phyloP scores from a whole-genome alignment of 2,797 vertebrate species.

The Hirundo rustica region DNA sequence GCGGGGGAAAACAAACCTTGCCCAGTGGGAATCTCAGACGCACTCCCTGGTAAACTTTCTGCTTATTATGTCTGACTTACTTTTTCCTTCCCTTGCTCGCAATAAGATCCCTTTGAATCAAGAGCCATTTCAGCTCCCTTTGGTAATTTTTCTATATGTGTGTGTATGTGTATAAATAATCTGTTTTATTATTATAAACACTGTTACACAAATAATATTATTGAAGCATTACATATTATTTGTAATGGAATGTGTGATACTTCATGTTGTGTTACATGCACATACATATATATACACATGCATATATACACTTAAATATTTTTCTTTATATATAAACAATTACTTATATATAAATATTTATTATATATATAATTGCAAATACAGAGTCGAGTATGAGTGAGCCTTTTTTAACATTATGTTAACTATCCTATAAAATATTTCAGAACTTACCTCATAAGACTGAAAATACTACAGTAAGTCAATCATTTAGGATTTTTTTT shows the following conservation, averaged over 20 bases:
- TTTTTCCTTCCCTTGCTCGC: background rate
- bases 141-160: background rate
- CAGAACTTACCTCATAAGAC: background rate
- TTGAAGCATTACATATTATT: background rate
- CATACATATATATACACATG: background rate
- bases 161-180: background rate
- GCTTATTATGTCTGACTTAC: background rate
- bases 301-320: background rate
- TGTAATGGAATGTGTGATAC: background rate
- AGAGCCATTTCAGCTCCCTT: background rate
- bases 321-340: background rate
- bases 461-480: background rate
- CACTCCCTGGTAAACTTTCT: background rate
- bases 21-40: background rate
- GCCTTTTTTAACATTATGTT: background rate
- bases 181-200: background rate
- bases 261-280: background rate
- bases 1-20: background rate
- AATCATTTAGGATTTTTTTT: background rate
- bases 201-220: background rate
- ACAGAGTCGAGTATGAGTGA: background rate
- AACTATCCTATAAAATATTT: background rate
- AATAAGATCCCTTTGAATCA: background rate
- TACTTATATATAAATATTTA: background rate
- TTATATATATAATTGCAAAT: background rate